Percentiles rank a stretch among this genome's conserved stretches.
These are phyloP conservation scores for Shargacucullia verbasci DNA, from an alignment of 2,888 invertebrate species.

Conservation along the genomic window DNA sequence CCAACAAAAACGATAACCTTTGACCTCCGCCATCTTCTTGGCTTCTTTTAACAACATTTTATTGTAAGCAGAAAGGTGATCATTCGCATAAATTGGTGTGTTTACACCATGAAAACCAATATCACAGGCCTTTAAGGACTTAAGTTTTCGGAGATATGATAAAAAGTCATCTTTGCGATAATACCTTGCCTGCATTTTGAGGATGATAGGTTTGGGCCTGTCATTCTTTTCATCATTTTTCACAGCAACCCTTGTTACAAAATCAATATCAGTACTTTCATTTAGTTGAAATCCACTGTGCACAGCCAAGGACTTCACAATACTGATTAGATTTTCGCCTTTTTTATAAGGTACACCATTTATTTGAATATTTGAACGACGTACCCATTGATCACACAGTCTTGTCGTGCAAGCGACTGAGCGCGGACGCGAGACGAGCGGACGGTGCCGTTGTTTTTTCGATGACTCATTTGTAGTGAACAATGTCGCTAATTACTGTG, in stretches of 20 bases:
- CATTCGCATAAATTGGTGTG: constrained; percentile 1
- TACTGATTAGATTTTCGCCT: constrained; percentile 4
- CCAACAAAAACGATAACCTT: constrained; percentile 1
- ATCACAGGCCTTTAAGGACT: constrained; percentile 1
- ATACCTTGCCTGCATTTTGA: constrained; percentile 2
- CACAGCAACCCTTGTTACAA: constrained; percentile 1
- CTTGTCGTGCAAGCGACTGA: too few relatives aligned
- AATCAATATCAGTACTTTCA: neutral
- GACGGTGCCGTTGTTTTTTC: too few relatives aligned
- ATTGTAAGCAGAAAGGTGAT: constrained; percentile 1
- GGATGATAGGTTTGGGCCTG: neutral
- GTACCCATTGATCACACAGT: too few relatives aligned
- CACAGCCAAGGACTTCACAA: neutral
- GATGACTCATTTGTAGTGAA: too few relatives aligned
- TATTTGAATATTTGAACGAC: constrained; percentile 3
- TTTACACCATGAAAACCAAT: constrained; percentile 2
- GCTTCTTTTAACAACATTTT: neutral
- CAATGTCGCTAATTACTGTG: too few relatives aligned
- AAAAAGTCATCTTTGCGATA: constrained; percentile 3
- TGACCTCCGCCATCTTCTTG: neutral
- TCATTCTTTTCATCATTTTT: constrained; percentile 1
- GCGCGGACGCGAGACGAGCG: too few relatives aligned
- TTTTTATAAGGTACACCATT: constrained; percentile 4
- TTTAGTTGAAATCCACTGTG: neutral
- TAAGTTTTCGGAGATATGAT: neutral